Base-by-base conservation (phyloP, 2,113 vertebrate genomes). In the Prinia subflava region DNA sequence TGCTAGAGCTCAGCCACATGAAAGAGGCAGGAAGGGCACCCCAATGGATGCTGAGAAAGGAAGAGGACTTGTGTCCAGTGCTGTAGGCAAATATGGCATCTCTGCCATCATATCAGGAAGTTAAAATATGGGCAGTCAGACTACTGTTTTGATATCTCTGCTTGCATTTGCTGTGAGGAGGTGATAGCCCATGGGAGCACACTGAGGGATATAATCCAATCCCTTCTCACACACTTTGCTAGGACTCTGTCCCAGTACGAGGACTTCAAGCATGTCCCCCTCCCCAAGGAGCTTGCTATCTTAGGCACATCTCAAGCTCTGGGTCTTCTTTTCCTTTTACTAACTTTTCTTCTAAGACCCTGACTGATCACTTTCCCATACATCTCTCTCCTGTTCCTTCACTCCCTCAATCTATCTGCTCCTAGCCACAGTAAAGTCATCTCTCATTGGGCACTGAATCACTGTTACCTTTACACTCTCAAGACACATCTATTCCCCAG, bases 1-100 rank as follows among this genome's bases (percentile, higher is more conserved):
- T 83, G 60, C 83, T 94, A 92, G 92, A 89, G 73, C 35, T 68
- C 86, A 93, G 68, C 56, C 92, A 93, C 83, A 73, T 95, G 46
- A 92, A 96, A 94, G 69, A 93, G 65, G 62, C 77, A 50, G 86
- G 76, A 88, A 87, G 90, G 81, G 46, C 49, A 87, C 60, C 57
- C 57, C 62, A 88, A 13, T 35, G 46, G 77, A 60, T 53, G 28
- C 56, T 76, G 56, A 81, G 64, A 90, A 88, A 83, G 83, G 73
- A 90, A 63, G 46, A 64, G 35, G n/a, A 71, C 50, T 82, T 83
- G 68, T 57, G 73, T 56, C 64, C 68, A 42, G 44, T 24, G 2
- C 59, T 50, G 57, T 6, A 7, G 81, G 50, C 70, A 87, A 59
- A 91, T 56, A 47, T 3, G 67, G 57, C 46, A 86, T 65, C 55